Base-by-base conservation (phyloP, 2,113 vertebrate genomes). In the Atherinomorus stipes region DNA sequence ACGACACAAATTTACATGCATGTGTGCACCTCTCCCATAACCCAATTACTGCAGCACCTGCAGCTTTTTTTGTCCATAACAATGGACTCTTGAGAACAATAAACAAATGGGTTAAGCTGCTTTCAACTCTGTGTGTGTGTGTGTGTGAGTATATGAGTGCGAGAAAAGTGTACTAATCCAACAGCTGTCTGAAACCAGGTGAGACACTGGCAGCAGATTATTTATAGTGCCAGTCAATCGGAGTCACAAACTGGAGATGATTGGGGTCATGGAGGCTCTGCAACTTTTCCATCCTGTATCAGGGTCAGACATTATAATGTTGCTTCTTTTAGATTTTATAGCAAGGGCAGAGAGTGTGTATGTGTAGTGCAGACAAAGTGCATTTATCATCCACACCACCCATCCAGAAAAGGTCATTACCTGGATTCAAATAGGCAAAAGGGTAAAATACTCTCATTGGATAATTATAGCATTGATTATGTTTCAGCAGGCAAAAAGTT, bases 131-230 rank as follows among this genome's bases (percentile, higher is more conserved):
- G 37, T 59, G 12, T 60, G 52, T 28, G 12, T 60, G 52, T 28
- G 56, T 11, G 34, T 44, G 42, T 2, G 68, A 38, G 52, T 28
- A 34, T 34, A 34, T 34, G 56, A 11, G 34, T 44, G 42, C 1
- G 68, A 38, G 64, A 25, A 34, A 58, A 57, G 63, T 64, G 67
- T 44, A 49, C 38, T 76, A 38, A 83, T 63, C 64, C 49, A 78
- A 73, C 74, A 79, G 63, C 77, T 78, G 76, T 58, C 54, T 64
- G 80, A 67, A 50, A 58, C 34, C 65, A 78, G 81, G 81, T 76
- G 75, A 78, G 51, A 76, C 64, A 50, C 7, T 5, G 53, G 37
- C 25, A 49, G 47, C 61, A 59, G 69, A 68, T 75, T 84, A 84
- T 80, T 81, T 80, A 78, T 74, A 74, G 52, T 0, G 42, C 2